These are phyloP conservation scores for Megaceryle torquata DNA, from an alignment of 2,113 vertebrate species.

Conservation along the genomic window DNA sequence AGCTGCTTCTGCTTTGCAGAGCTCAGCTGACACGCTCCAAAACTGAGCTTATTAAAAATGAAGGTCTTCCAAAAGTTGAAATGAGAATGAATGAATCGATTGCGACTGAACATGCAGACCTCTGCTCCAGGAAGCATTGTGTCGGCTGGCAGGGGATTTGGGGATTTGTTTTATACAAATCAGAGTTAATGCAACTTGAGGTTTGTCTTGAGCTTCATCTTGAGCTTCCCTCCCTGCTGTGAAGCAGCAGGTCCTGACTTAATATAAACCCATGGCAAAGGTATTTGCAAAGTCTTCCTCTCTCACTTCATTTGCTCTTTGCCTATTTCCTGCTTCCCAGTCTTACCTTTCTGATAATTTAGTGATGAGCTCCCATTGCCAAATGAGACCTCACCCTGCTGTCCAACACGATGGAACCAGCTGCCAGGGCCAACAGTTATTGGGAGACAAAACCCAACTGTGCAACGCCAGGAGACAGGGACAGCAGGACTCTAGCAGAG, in stretches of 20 bases:
- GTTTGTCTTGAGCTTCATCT: neutral
- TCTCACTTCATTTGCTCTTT: neutral
- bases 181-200: neutral
- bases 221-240: neutral
- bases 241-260: neutral
- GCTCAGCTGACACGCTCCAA: neutral
- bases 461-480: neutral
- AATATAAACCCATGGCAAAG: neutral
- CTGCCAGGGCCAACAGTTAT: neutral
- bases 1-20: neutral
- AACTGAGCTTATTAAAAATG: neutral
- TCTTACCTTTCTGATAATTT: neutral
- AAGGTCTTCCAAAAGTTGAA: neutral
- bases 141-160: neutral
- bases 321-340: neutral
- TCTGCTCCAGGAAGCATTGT: neutral
- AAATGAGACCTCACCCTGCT: neutral
- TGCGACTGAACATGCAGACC: neutral
- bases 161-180: neutral
- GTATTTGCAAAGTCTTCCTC: neutral
- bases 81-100: neutral
- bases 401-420: neutral
- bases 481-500: neutral
- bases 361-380: neutral
- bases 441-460: neutral